Percentiles rank a stretch among this genome's conserved stretches.
Evolutionary conservation across 2,113 vertebrate species (phyloP).

Genomic region (Nettapus auritus): DNA sequence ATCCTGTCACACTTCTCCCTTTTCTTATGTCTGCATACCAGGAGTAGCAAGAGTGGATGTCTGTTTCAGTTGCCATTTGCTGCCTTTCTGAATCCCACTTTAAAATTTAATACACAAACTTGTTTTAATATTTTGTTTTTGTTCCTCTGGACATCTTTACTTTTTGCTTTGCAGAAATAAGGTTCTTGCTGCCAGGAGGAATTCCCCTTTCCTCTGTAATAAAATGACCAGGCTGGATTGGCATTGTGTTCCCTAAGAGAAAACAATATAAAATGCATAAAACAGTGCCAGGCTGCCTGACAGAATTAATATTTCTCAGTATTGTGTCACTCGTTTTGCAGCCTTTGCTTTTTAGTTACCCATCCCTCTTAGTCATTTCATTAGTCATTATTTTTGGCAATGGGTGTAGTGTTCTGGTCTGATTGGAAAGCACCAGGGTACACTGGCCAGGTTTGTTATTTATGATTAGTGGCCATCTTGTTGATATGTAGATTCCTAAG

Average conservation of each 20-base stretch:
- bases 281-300: not conserved
- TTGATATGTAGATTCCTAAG: not conserved
- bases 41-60: not conserved
- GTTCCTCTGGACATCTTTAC: not conserved
- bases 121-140: slow-evolving; percentile 3
- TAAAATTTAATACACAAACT: not conserved
- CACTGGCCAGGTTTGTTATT: not conserved
- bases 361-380: slow-evolving; percentile 62
- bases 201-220: not conserved
- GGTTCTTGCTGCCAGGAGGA: slow-evolving; percentile 9
- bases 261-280: not conserved
- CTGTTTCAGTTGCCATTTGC: not conserved
- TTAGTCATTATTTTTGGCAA: slow-evolving; percentile 64
- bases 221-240: slow-evolving; percentile 7
- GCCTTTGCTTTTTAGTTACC: slow-evolving; percentile 40
- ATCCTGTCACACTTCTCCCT: not conserved
- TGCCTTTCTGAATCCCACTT: not conserved
- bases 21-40: not conserved
- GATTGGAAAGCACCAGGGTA: slow-evolving; percentile 11
- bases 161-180: not conserved
- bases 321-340: slow-evolving; percentile 34
- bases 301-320: slow-evolving; percentile 42
- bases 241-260: not conserved
- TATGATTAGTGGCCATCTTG: not conserved
- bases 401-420: not conserved